Evolutionary conservation across 2,113 vertebrate genomes (phyloP), one percentile per base, ranked within the genome.

Genomic region (Vidua chalybeata): DNA sequence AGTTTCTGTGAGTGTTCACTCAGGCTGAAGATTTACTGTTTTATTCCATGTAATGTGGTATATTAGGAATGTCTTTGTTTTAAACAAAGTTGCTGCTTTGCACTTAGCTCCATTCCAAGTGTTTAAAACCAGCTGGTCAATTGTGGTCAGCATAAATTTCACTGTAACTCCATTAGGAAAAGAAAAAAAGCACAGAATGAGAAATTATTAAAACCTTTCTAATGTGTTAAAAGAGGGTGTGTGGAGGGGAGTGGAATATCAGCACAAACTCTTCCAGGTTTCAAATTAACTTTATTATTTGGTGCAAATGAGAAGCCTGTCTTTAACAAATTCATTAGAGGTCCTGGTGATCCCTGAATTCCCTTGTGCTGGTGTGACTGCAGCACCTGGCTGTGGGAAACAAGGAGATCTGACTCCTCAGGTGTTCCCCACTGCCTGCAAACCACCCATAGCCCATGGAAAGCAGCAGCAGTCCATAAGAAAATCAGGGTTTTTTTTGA

Each of bases 241-340:
- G 1, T 5, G 4, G 2, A 2, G 21, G 8, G 15, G 10, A 19
- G n/a, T 4, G 59, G 30, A 71, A n/a, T 35, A 23, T 16, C 20
- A 33, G 11, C 5, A 28, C 30, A 55, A 75, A 20, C 21, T 77
- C 54, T 52, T 63, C 13, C 46, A 58, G 22, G 35, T 48, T 81
- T 78, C 28, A 41, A 21, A 33, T 71, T 43, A 15, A 63, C 39
- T 54, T 66, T 27, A 11, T 49, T 46, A 26, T 39, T 69, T 23
- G 31, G 33, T 35, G 58, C 5, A 43, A 28, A 48, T 11, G 11
- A 72, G 30, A 66, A 41, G 22, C 7, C 7, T 54, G 18, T 30
- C 15, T 35, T 18, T 21, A 56, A 41, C 33, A 46, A 43, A 39
- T 9, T 30, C 15, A 7, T 51, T 10, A 26, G 28, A 61, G 35